Base-by-base conservation (phyloP, 1,140 invertebrate species). In the Paralvinella palmiformis region DNA sequence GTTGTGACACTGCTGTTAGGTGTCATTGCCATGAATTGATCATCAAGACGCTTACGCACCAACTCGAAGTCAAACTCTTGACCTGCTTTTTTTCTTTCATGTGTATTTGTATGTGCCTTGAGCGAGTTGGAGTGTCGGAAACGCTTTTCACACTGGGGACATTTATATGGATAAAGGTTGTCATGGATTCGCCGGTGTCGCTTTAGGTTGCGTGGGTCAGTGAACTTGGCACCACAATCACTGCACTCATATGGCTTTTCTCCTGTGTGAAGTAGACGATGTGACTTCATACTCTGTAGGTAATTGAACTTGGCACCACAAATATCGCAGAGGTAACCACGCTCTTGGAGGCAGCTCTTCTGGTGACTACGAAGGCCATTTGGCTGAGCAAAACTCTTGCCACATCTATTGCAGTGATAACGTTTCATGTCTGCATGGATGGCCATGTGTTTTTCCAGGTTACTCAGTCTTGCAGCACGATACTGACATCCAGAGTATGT, bases 391-490 rank as follows among this genome's bases (percentile, higher is more conserved):
- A 73, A 80, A 67, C 66, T 70, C 71, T 41, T 71, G 4, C 71
- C 66, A 52, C 78, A 79, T 59, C 71, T 69, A 17, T 71, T 68
- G 65, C 75, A 79, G 13, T 68, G 64, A 66, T 67, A 78, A 13
- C 68, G 70, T 36, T 71, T 73, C 53, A 68, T 53, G 3, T 71
- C 70, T 20, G 70, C 64, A 63, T 79, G 77, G 37, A 73, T 72
- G 55, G 68, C 63, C 27, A 58, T 41, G 36, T 79, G 77, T 20
- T 68, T 68, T 22, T 68, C 45, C 5, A 74, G 44, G 24, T 64
- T 59, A n/a, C 68, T 59, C 33, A 62, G 68, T 59, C 69, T 74
- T 32, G 57, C 45, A 0, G 67, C 52, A 17, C 44, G 35, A 37
- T 66, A 72, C 17, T 41, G 61, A 45, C 72, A 74, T 7, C 64